Base-by-base conservation (phyloP, 37 sponge, comb jelly and placozoan species). In the Geodia barretti region DNA sequence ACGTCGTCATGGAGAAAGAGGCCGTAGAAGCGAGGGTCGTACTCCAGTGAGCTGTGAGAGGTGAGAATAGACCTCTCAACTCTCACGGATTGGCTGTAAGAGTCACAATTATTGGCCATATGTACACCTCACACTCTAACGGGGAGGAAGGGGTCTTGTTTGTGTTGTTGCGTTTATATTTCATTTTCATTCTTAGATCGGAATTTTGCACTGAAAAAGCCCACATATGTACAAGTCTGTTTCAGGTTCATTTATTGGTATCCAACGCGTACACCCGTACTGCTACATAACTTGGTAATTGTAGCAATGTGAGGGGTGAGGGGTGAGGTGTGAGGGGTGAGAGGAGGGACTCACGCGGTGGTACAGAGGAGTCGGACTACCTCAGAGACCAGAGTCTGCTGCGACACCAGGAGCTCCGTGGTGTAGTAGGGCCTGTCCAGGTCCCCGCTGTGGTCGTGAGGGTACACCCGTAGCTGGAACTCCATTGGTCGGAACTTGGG, bases 1-100 rank as follows among this genome's bases (percentile, higher is more conserved):
- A 74, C 60, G 39, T 92, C 88, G 31, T 95, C 90, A 43, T 95
- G 96, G 70, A 92, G 88, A 65, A 79, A 95, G n/a, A 95, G 77
- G 0, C 96, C 96, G 78, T 95, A 95, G 76, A 84, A 89, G 28
- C 84, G 69, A 68, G 96, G 88, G 39, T 81, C 90, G 64, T 92
- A 95, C 65, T 95, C 96, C 38, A 95, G 76, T n/a, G 92, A 92
- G 62, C 92, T 95, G 72, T 21, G 67, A 39, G 29, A 76, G 69
- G 33, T 73, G 33, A 41, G 80, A 33, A 75, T 3, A 26, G 11
- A 75, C 61, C 26, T 58, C 19, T 58, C 17, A 58, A 58, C 60
- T 58, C 19, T 58, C 60, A 58, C 19, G 19, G 60, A 58, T 20
- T 19, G 11, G 11, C 11, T 11, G 19, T 20, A 58, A 19, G 60